These are phyloP conservation scores for Podarcis raffonei DNA, from an alignment of 2,113 vertebrate species.

Conservation along the genomic window DNA sequence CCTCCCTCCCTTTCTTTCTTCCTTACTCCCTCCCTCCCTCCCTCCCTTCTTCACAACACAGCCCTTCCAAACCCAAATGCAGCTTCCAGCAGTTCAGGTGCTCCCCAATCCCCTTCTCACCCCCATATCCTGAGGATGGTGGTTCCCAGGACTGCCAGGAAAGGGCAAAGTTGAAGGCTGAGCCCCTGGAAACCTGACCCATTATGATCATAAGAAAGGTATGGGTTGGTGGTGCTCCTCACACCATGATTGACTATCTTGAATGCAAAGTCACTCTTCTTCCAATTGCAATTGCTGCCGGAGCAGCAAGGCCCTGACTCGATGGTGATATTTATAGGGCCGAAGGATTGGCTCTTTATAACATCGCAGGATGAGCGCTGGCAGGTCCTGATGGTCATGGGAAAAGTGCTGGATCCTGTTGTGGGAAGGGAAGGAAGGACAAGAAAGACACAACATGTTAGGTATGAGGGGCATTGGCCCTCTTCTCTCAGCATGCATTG, in stretches of 20 bases:
- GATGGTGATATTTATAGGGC: not conserved
- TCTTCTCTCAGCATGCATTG: not conserved
- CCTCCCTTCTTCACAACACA: not conserved
- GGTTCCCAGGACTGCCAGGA: not conserved
- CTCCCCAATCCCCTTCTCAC: too few species aligned
- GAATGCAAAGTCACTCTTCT: fast-evolving
- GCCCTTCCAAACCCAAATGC: not conserved
- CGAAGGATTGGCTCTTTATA: not conserved
- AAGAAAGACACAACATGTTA: too few species aligned
- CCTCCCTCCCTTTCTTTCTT: too few species aligned
- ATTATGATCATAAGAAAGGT: not conserved
- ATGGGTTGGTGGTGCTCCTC: not conserved
- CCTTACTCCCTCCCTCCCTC: not conserved
- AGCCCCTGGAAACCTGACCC: not conserved
- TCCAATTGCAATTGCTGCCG: not conserved
- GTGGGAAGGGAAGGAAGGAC: too few species aligned
- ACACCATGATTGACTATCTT: not conserved
- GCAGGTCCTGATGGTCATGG: not conserved
- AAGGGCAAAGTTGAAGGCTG: not conserved
- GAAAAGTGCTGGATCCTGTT: not conserved
- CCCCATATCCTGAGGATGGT: not conserved
- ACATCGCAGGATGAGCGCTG: not conserved
- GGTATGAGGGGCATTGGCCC: too few species aligned
- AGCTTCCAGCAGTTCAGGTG: not conserved
- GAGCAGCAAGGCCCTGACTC: not conserved